These are phyloP conservation scores for Dipodomys ordii DNA, from an alignment of 2,113 vertebrate genomes.

Conservation along the genomic window DNA sequence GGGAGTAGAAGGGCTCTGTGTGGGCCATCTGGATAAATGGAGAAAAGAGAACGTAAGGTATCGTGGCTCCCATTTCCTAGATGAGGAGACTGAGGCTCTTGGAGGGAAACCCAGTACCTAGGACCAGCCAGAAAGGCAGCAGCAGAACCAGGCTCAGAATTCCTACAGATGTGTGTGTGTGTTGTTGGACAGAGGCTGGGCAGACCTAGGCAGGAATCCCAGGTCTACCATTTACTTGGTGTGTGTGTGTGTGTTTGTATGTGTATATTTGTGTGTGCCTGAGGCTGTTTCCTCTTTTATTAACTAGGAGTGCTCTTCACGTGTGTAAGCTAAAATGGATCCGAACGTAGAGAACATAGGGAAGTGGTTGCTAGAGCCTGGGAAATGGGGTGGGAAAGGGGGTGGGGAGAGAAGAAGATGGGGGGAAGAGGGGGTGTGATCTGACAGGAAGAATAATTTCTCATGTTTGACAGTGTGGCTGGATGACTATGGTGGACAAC, in stretches of 20 bases:
- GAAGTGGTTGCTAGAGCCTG: not conserved
- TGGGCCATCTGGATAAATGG: not conserved
- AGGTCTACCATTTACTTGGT: not conserved
- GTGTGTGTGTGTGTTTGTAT: no score
- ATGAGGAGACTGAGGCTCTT: not conserved
- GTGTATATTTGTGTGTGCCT: not conserved
- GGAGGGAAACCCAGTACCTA: not conserved
- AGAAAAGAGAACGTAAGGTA: not conserved
- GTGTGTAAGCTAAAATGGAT: not conserved
- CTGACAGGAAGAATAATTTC: not conserved
- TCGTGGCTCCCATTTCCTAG: not conserved
- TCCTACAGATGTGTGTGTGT: accelerated
- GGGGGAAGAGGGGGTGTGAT: not conserved
- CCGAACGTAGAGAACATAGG: not conserved
- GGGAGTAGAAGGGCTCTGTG: not conserved
- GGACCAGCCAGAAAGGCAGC: not conserved
- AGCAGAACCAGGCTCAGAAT: not conserved
- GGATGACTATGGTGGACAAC: no score
- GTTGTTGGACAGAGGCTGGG: not conserved
- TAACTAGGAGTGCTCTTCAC: not conserved
- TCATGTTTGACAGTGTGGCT: not conserved
- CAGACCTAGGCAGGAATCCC: not conserved
- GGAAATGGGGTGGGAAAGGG: not conserved
- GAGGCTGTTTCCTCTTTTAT: not conserved
- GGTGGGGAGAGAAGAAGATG: no score